Evolutionary conservation across 2,888 invertebrate genomes (phyloP).

Genomic region (Orthosia cruda): DNA sequence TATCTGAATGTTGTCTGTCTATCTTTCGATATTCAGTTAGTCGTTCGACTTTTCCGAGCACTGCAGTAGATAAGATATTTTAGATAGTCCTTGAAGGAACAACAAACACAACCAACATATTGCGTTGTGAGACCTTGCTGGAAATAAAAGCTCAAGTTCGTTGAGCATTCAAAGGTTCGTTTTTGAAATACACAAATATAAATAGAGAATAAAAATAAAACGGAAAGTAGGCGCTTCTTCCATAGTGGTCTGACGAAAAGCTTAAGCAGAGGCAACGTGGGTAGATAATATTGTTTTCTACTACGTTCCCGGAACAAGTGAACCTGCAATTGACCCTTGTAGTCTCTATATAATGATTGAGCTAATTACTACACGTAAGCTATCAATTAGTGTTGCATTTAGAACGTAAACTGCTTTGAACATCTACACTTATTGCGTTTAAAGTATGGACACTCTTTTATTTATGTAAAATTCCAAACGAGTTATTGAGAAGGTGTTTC

Average conservation of each 20-base stretch:
- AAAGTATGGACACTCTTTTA: neutral
- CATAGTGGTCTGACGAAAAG: neutral
- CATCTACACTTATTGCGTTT: neutral
- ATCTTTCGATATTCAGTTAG: constrained; percentile 68
- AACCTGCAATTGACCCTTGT: constrained; percentile 52
- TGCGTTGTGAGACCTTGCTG: constrained; percentile 49
- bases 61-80: constrained; percentile 38
- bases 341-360: constrained; percentile 32
- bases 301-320: constrained; percentile 28
- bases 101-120: constrained; percentile 40
- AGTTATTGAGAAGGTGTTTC: neutral
- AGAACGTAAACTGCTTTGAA: neutral
- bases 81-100: constrained; percentile 42
- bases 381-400: constrained; percentile 7
- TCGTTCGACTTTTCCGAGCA: constrained; percentile 49
- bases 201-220: constrained; percentile 43
- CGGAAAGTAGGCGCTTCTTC: constrained; percentile 1
- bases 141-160: constrained; percentile 49
- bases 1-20: constrained; percentile 66
- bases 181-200: constrained; percentile 45
- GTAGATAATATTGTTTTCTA: constrained; percentile 9
- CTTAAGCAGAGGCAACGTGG: neutral
- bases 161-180: constrained; percentile 35
- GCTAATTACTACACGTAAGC: constrained; percentile 12
- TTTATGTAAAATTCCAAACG: neutral